phyloP scores from a whole-genome alignment of 2,797 vertebrate genomes.

The Paratrypauchen microcephalus region DNA sequence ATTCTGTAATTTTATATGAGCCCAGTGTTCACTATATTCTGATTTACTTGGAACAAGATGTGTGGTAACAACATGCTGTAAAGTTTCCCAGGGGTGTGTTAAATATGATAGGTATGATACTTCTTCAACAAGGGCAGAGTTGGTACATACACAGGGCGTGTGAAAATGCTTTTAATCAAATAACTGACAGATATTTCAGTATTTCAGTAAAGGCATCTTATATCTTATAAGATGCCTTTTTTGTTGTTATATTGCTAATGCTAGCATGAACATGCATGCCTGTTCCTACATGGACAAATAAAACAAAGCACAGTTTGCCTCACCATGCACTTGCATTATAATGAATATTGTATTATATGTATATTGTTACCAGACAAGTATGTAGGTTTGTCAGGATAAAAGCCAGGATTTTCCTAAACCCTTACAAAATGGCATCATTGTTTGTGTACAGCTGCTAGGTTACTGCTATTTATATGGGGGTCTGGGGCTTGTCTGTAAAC shows the following conservation, averaged over 20 bases:
- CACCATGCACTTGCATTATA: not conserved
- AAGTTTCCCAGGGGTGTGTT: conserved; percentile 24
- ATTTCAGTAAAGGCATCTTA: no score
- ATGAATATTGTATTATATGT: no score
- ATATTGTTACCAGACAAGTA: conserved; percentile 43
- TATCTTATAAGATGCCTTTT: no score
- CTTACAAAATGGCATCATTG: conserved; percentile 31
- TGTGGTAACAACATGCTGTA: conserved; percentile 5
- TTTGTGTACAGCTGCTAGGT: conserved; percentile 61
- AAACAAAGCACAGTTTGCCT: not conserved
- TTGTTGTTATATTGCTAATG: not conserved
- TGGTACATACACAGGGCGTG: not conserved
- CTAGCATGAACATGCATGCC: not conserved
- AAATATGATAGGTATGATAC: conserved; percentile 30
- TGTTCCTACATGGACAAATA: not conserved
- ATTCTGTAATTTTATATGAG: conserved; percentile 3
- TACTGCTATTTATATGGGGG: conserved; percentile 41
- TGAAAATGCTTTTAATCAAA: not conserved
- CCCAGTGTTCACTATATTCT: not conserved
- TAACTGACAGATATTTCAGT: not conserved
- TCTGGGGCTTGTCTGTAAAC: conserved; percentile 41
- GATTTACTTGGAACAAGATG: conserved; percentile 1
- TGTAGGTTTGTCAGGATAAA: conserved; percentile 33
- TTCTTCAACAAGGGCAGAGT: conserved; percentile 1
- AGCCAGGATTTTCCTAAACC: conserved; percentile 19